These are phyloP conservation scores for Paramuricea clavata DNA, from an alignment of 92 coral and sea anemone species.

Conservation along the genomic window DNA sequence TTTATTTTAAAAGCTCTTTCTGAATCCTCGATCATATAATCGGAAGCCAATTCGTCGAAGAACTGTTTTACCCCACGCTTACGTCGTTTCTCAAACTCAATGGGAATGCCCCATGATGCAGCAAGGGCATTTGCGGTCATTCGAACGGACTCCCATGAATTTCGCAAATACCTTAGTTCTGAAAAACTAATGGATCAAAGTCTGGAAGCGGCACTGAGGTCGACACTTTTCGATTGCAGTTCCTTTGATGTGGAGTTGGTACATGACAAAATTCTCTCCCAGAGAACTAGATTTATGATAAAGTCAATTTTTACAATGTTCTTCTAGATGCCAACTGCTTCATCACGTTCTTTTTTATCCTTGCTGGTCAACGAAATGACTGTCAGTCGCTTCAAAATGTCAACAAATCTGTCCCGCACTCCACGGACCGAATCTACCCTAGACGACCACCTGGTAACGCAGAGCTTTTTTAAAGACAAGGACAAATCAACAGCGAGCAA, in stretches of 20 bases:
- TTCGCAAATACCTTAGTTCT: constrained; percentile 8
- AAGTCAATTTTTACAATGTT: constrained; percentile 4
- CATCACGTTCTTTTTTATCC: constrained; percentile 31
- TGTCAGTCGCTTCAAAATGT: constrained; percentile 30
- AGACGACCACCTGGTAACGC: constrained; percentile 22
- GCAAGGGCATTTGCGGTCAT: constrained; percentile 26
- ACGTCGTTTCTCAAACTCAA: constrained; percentile 22
- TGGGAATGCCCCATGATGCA: constrained; percentile 15
- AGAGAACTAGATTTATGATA: constrained; percentile 16
- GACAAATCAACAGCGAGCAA: constrained; percentile 19
- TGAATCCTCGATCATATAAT: constrained; percentile 2
- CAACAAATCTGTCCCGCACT: constrained; percentile 9
- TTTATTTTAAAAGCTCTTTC: constrained; percentile 16
- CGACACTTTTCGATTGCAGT: constrained; percentile 30
- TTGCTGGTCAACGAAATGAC: constrained; percentile 21
- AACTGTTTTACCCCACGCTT: constrained; percentile 23
- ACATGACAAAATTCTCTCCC: constrained; percentile 1
- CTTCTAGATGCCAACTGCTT: neutral
- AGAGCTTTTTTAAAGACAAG: constrained; percentile 21
- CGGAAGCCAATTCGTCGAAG: constrained; percentile 18
- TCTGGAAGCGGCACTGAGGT: constrained; percentile 22
- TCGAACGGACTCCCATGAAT: constrained; percentile 14
- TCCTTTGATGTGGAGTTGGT: constrained; percentile 20
- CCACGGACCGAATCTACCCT: constrained; percentile 36
- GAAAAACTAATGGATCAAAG: too few species aligned